A percentile compares a stretch with the other conserved stretches of the same genome.
Conservation (phyloP, 2,113 vertebrate species). For the Hyaena hyaena region DNA sequence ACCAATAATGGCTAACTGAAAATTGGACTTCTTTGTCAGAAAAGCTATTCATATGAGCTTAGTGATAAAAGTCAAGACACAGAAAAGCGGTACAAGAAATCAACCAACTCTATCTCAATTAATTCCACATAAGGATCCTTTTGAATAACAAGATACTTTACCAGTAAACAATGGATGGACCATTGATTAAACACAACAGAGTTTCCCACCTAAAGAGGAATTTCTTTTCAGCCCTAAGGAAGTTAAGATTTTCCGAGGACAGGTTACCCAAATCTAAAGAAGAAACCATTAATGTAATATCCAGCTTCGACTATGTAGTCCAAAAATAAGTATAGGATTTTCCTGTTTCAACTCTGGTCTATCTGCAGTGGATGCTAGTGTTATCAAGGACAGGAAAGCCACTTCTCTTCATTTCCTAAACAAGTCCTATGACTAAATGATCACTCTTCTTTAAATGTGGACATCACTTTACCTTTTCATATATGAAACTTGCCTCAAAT, state of each 20-base stretch:
- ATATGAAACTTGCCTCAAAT: neutral
- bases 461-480: neutral
- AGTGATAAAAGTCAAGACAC: neutral
- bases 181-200: neutral
- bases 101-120: neutral
- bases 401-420: neutral
- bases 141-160: neutral
- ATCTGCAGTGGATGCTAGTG: no score
- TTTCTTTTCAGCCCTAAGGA: constrained; percentile 1
- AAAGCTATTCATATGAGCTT: neutral
- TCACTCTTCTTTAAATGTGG: neutral
- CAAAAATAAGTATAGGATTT: neutral
- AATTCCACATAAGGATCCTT: neutral
- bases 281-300: neutral
- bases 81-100: neutral
- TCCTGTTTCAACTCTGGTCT: neutral
- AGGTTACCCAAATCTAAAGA: neutral
- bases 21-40: neutral
- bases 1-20: neutral
- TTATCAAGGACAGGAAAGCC: neutral
- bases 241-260: neutral
- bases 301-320: neutral
- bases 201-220: neutral
- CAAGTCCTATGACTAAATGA: neutral
- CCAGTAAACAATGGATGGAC: neutral